Conservation (phyloP, 1,140 invertebrate genomes). For the Portunus trituberculatus region DNA sequence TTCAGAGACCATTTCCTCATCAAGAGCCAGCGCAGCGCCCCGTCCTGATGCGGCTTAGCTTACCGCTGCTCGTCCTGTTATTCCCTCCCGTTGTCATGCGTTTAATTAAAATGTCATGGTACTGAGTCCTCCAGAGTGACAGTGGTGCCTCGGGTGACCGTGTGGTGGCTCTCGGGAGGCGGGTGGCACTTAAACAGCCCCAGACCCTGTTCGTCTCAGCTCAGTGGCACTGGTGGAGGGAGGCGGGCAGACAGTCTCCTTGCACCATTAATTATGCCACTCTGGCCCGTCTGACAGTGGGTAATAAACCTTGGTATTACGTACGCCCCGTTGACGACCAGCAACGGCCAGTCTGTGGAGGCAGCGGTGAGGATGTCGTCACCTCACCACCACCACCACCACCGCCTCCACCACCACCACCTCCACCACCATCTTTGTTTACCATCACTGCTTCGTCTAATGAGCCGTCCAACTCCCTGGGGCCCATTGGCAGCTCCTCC, state of each 20-base stretch:
- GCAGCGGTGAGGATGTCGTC: neutral
- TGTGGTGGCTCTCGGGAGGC: neutral
- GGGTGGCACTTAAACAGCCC: neutral
- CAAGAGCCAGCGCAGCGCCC: neutral
- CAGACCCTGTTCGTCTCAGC: neutral
- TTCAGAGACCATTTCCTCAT: neutral
- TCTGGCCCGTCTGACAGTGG: slow-evolving; percentile 34
- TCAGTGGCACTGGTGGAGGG: slow-evolving; percentile 28
- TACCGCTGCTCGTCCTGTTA: neutral
- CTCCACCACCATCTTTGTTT: neutral
- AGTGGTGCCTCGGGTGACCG: neutral
- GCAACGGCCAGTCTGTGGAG: slow-evolving; percentile 10
- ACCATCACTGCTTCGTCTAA: slow-evolving; percentile 17
- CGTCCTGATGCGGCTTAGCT: neutral
- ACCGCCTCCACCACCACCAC: neutral
- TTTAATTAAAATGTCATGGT: neutral
- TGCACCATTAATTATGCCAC: slow-evolving; percentile 43
- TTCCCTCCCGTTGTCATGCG: neutral
- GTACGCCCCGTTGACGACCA: neutral
- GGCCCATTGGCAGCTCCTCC: neutral
- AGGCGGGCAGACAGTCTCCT: neutral
- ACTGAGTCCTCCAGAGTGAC: neutral
- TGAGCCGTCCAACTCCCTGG: neutral
- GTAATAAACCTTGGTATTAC: slow-evolving; percentile 54
- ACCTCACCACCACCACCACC: neutral